These are phyloP conservation scores for Plutomurus gul DNA, from an alignment of 1,140 invertebrate genomes.

Conservation along the genomic window DNA sequence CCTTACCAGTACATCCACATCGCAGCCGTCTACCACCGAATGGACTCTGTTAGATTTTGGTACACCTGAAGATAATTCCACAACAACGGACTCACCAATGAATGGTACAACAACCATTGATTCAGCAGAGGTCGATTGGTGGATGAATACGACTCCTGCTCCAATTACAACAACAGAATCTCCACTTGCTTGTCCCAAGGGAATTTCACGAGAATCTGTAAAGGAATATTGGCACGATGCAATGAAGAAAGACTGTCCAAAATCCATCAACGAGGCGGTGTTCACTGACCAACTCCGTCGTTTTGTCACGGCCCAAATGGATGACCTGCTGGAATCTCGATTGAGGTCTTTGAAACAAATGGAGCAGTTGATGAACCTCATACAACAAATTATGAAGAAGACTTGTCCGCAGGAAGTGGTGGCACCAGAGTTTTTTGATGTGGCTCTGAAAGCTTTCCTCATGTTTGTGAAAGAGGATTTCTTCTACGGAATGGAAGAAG, in stretches of 20 bases:
- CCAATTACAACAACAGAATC: neutral
- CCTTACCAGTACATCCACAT: too few species aligned
- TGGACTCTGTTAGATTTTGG: too few species aligned
- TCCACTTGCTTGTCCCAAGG: neutral
- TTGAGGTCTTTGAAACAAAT: conserved; percentile 37
- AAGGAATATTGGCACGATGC: conserved; percentile 36
- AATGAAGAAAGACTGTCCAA: neutral
- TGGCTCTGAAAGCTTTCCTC: conserved; percentile 34
- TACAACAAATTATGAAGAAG: conserved; percentile 1
- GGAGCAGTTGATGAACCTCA: conserved; percentile 8
- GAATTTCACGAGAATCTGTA: conserved; percentile 18
- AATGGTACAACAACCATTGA: neutral
- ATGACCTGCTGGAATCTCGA: conserved; percentile 1
- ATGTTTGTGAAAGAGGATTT: conserved; percentile 45
- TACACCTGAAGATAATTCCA: neutral
- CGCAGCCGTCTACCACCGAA: too few species aligned
- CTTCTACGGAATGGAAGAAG: conserved; percentile 44
- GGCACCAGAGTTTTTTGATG: conserved; percentile 24
- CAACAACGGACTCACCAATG: too few species aligned
- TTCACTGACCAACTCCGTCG: conserved; percentile 41
- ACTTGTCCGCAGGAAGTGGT: conserved; percentile 37
- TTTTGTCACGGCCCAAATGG: neutral
- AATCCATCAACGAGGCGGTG: conserved; percentile 18
- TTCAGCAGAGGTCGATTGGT: too few species aligned
- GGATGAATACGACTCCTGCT: too few species aligned